Conservation (phyloP, 2,888 invertebrate species). For the Onthophagus sagittarius region DNA sequence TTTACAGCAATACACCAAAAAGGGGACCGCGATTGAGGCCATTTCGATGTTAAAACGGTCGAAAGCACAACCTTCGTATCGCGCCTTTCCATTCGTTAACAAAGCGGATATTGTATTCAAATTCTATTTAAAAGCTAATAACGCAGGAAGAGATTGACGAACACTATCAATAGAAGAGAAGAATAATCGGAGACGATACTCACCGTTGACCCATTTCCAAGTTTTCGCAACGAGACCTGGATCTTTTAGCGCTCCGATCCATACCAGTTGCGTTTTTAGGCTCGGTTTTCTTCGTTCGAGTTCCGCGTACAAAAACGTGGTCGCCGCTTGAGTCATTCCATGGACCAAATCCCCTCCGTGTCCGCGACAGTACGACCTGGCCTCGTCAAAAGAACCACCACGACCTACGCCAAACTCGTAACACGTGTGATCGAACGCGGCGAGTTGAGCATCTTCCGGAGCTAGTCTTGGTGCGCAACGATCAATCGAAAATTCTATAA, state of each 20-base stretch:
- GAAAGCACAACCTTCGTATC: background rate
- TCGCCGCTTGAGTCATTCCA: constrained; percentile 55
- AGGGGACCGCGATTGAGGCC: background rate
- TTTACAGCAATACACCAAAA: background rate
- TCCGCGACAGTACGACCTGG: constrained; percentile 67
- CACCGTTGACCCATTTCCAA: constrained; percentile 90
- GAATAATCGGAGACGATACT: constrained; percentile 38
- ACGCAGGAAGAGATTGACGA: background rate
- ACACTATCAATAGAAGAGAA: background rate
- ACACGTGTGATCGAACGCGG: constrained; percentile 81
- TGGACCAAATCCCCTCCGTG: constrained; percentile 69
- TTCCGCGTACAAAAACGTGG: constrained; percentile 70
- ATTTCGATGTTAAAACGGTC: background rate
- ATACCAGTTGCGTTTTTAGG: constrained; percentile 80
- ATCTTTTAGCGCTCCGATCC: constrained; percentile 89
- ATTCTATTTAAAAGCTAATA: background rate
- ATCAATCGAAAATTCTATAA: constrained; percentile 78
- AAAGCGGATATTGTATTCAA: constrained; percentile 4
- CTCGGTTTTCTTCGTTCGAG: constrained; percentile 75
- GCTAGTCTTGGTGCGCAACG: constrained; percentile 72
- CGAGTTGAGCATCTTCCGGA: constrained; percentile 74
- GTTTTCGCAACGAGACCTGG: constrained; percentile 76
- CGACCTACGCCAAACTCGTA: constrained; percentile 82
- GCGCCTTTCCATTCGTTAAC: background rate
- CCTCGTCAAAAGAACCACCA: constrained; percentile 80